Percentiles rank a stretch among this genome's conserved stretches.
These are phyloP conservation scores for Oncorhynchus tshawytscha DNA, from an alignment of 2,113 vertebrate genomes.

Conservation along the genomic window DNA sequence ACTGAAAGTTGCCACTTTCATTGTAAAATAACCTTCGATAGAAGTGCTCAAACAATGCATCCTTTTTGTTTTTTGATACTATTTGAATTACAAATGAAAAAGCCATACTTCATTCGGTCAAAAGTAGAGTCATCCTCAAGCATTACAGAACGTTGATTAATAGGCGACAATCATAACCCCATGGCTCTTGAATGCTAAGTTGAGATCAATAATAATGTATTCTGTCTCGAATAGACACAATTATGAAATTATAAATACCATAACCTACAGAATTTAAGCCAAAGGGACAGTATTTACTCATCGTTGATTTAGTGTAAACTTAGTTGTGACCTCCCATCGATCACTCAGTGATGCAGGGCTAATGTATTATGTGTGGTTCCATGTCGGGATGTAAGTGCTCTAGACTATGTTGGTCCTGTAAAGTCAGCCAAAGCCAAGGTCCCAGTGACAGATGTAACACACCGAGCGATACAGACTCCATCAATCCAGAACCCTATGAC, in stretches of 20 bases:
- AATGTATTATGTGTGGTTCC: too few species aligned
- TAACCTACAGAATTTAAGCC: background rate
- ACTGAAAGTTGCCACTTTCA: too few species aligned
- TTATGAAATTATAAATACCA: background rate
- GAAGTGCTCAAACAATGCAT: constrained; percentile 20
- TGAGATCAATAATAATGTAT: constrained; percentile 30
- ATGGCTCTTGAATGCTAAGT: constrained; percentile 49
- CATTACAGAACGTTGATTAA: constrained; percentile 46
- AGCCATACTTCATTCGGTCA: constrained; percentile 48
- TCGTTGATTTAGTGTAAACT: too few species aligned
- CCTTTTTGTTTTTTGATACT: constrained; percentile 31
- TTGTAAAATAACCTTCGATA: constrained; percentile 25
- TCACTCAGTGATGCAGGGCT: too few species aligned
- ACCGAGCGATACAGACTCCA: too few species aligned
- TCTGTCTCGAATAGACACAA: background rate
- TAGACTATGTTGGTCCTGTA: too few species aligned
- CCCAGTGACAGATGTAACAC: too few species aligned
- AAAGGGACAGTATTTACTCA: too few species aligned
- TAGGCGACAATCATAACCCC: constrained; percentile 38
- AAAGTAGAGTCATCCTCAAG: constrained; percentile 42
- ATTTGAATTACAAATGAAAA: constrained; percentile 53
- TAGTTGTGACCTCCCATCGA: too few species aligned
- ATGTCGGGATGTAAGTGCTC: too few species aligned
- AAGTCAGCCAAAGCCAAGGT: too few species aligned
- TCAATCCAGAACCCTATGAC: too few species aligned